Evolutionary conservation across 2,888 invertebrate species (phyloP), one percentile per base, ranked within the genome.

Genomic region (Trichacis sp.): DNA sequence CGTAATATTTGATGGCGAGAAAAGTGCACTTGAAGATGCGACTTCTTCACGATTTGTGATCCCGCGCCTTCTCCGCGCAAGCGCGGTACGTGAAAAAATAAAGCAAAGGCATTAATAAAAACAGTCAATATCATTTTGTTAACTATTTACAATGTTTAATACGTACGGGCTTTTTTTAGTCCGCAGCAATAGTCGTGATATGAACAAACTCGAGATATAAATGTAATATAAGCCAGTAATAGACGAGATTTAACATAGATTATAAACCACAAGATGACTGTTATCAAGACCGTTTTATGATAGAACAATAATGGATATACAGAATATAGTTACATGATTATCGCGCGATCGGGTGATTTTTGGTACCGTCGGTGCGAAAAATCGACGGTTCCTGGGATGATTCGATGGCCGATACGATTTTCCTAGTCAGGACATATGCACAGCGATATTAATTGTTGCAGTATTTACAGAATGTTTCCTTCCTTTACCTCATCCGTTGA

Each of bases 41-140:
- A 33, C 11, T 33, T 33, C 33, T 3, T n/a, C 2, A 6, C 33
- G n/a, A 11, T n/a, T 11, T 33, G 33, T 11, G n/a, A 24, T 24
- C 8, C 24, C 33, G n/a, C 42, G 42, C 42, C 42, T 15, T 14
- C 42, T 15, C 15, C 42, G 18, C 42, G 15, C 42, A 15, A 1
- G 2, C 3, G 12, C n/a, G 42, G 42, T 15, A 42, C 42, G 18
- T 11, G 2, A 6, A 9, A 15, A 24, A 3, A n/a, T 3, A 24
- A 8, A 24, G 8, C 42, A 42, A 42, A 42, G 42, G 42, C 42
- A 42, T 42, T 42, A 18, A 78, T 3, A 5, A 24, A 24, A 3
- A 79, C 81, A 79, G 81, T 78, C 77, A 76, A 80, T 82, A 82
- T 80, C 81, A 82, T 78, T 82, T 82, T 83, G 82, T 83, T 82